Evolutionary conservation across 2,113 vertebrate genomes (phyloP).

Genomic region (Thalassarche chlororhynchos): DNA sequence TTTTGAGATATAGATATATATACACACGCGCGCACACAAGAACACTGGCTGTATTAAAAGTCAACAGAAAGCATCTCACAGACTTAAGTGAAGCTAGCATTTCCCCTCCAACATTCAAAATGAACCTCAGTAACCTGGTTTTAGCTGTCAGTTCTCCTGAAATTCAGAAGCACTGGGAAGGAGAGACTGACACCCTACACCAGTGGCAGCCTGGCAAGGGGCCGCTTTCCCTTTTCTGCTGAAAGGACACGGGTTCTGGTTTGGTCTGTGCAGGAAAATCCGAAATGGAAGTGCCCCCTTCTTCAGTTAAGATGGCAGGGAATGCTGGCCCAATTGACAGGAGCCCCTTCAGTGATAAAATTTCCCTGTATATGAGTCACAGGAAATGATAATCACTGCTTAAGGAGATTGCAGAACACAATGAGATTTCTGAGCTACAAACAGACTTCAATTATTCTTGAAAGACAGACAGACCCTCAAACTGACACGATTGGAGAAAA

Average conservation of each 20-base stretch:
- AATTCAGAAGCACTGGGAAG: neutral
- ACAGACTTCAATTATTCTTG: slow-evolving; percentile 44
- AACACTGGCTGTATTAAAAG: neutral
- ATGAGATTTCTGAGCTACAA: slow-evolving; percentile 50
- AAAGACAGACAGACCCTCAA: slow-evolving; percentile 43
- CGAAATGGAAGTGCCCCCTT: neutral
- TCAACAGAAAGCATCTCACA: neutral
- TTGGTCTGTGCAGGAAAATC: neutral
- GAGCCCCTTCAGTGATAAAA: neutral
- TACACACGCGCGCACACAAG: neutral
- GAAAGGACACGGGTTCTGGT: neutral
- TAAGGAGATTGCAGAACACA: slow-evolving; percentile 13
- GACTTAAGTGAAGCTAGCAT: neutral
- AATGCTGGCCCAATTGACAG: neutral
- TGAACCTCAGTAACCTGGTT: neutral
- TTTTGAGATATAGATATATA: neutral
- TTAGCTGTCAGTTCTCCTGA: neutral
- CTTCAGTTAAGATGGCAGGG: neutral
- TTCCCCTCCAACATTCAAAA: neutral
- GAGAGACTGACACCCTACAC: neutral
- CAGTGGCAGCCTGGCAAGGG: neutral
- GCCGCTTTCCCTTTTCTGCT: neutral
- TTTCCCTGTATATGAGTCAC: neutral
- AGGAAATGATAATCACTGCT: slow-evolving; percentile 41
- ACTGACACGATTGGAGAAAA: slow-evolving; percentile 14